Evolutionary conservation across 2,113 vertebrate species (phyloP).

Genomic region (Psittacula cyanocephala): DNA sequence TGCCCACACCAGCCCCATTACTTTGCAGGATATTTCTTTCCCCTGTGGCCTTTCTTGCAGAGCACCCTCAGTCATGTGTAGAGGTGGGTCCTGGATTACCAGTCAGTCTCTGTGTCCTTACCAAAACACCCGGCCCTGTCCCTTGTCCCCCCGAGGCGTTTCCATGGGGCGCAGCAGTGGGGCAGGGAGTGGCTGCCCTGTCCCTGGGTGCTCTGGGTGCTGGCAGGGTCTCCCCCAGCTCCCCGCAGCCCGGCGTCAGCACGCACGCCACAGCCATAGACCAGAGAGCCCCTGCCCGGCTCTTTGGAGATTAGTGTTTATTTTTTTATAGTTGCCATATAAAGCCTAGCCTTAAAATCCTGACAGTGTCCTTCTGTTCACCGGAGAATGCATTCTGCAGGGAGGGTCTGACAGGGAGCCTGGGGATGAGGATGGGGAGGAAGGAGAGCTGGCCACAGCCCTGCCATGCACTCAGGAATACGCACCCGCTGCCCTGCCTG

Average conservation of each 20-base stretch:
- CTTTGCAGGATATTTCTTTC: slow-evolving; percentile 21
- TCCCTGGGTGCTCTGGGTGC: background rate
- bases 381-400: background rate
- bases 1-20: background rate
- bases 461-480: slow-evolving; percentile 63
- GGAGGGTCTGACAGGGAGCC: background rate
- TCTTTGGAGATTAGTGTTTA: slow-evolving; percentile 39
- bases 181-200: background rate
- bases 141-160: background rate
- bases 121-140: background rate
- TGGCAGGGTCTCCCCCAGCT: background rate
- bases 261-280: background rate
- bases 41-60: slow-evolving; percentile 59
- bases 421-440: background rate
- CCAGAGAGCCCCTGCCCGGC: background rate
- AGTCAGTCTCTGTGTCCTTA: slow-evolving; percentile 11
- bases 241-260: background rate
- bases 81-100: slow-evolving; percentile 47
- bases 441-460: background rate
- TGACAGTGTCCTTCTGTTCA: slow-evolving; percentile 15
- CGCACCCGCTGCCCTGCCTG: background rate
- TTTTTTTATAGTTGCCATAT: slow-evolving; percentile 47
- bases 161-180: background rate
- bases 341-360: slow-evolving; percentile 71
- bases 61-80: background rate